Base-by-base conservation (phyloP, 2,113 vertebrate species). In the Anas platyrhynchos region DNA sequence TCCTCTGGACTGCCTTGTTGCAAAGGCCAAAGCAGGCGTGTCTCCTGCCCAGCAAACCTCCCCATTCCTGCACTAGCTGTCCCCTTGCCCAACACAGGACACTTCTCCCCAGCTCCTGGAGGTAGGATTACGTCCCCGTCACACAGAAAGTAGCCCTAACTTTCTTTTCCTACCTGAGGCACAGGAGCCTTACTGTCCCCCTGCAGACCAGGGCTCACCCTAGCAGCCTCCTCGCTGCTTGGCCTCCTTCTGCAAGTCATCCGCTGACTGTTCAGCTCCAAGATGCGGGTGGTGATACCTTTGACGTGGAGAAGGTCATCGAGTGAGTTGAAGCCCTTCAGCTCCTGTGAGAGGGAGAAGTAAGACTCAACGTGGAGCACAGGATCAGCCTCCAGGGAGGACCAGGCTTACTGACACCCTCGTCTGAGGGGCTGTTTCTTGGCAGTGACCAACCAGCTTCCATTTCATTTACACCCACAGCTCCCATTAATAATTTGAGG, bases 291-390 rank as follows among this genome's bases (percentile, higher is more conserved):
- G 15, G 97, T 97, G 74, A 97, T 91, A 83, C 97, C 97, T 75
- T 97, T 97, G 87, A 97, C 97, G 0, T 80, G 95, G 23, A 97
- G 95, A 22, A 97, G 96, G 16, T 97, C 96, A 27, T 97, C 94
- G 9, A 97, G 84, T 0, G 95, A 96, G 34, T 29, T 95, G 85
- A 97, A 97, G 55, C 97, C 97, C 76, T 89, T 94, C 91, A 97
- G 93, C 16, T 97, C 97, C 97, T 97, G 66, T 1, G 3, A 16
- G 46, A 7, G 34, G 27, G 27, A 38, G 32, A 15, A 13, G 23
- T 1, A 7, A 32, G 44, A 46, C 18, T 36, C 1, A 0, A 25
- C 1, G 5, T 0, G 2, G 71, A 58, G 56, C 77, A 1, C 4
- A 63, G 54, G 15, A 71, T 6, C 41, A 43, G 34, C 48, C 41